These are phyloP conservation scores for Castor canadensis DNA, from an alignment of 2,113 vertebrate genomes.

Conservation along the genomic window DNA sequence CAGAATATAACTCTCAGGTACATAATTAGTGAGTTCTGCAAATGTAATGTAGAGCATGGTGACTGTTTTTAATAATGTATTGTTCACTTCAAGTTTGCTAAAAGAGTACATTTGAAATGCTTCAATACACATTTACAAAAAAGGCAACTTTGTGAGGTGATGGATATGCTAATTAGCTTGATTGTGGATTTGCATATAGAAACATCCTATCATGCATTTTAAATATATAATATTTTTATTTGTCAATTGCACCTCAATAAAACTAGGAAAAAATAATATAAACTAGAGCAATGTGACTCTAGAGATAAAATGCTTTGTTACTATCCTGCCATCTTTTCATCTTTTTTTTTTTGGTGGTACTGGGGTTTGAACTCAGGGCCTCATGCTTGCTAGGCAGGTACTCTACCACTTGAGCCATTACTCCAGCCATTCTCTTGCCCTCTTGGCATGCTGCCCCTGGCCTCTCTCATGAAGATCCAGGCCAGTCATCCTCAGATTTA, in stretches of 20 bases:
- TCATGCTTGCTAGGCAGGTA: too few relatives aligned
- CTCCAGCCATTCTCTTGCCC: too few relatives aligned
- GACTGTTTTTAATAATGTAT: not conserved
- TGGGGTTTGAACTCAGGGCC: too few relatives aligned
- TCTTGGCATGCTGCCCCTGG: rapidly evolving
- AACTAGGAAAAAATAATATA: not conserved
- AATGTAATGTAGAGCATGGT: not conserved
- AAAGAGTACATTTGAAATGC: not conserved
- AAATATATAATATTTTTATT: not conserved
- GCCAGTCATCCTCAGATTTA: not conserved
- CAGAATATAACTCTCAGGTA: too few relatives aligned
- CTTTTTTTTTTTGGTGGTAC: too few relatives aligned
- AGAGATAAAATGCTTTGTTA: not conserved
- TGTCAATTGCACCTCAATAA: not conserved
- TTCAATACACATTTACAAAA: not conserved
- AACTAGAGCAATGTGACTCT: too few relatives aligned
- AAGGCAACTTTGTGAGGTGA: too few relatives aligned
- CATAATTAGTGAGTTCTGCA: too few relatives aligned
- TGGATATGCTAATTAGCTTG: too few relatives aligned
- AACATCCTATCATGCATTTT: not conserved
- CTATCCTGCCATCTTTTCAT: not conserved
- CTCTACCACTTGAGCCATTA: too few relatives aligned
- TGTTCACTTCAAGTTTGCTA: not conserved
- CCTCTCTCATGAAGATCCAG: not conserved
- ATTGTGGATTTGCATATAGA: not conserved